Percentiles rank a stretch among this genome's conserved stretches.
phyloP scores from a whole-genome alignment of 2,113 vertebrate genomes.

The Morone chrysops region DNA sequence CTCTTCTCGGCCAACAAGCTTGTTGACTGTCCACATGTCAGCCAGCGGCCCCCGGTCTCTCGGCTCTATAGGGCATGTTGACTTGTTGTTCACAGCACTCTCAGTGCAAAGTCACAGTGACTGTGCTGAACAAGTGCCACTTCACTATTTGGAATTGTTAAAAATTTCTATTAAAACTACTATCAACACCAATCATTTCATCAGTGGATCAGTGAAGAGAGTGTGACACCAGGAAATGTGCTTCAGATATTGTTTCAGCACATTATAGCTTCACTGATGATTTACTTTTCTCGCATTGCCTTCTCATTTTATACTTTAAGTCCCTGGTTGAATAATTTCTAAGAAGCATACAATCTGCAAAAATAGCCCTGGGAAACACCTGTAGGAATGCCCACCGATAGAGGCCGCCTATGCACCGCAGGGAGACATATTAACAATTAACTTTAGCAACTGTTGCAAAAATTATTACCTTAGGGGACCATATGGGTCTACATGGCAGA shows the following conservation, averaged over 20 bases:
- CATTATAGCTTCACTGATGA: background rate
- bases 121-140: slow-evolving; percentile 43
- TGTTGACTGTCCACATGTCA: slow-evolving; percentile 61
- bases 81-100: slow-evolving; percentile 41
- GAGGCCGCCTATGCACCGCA: slow-evolving; percentile 20
- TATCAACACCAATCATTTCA: slow-evolving; percentile 8
- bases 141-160: slow-evolving; percentile 49
- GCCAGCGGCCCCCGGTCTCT: slow-evolving; percentile 43
- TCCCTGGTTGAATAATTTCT: slow-evolving; percentile 1
- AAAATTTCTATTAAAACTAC: slow-evolving; percentile 24
- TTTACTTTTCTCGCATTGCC: background rate
- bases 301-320: background rate
- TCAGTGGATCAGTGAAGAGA: background rate
- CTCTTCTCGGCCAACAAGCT: slow-evolving; percentile 52
- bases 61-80: slow-evolving; percentile 35
- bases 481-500: slow-evolving; percentile 34
- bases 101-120: slow-evolving; percentile 9
- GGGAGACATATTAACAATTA: slow-evolving; percentile 70
- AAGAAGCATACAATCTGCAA: background rate
- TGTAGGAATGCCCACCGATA: background rate
- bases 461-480: slow-evolving; percentile 59
- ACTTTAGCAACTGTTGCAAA: slow-evolving; percentile 65
- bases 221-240: background rate
- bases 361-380: slow-evolving; percentile 14
- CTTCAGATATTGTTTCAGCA: background rate